Percentiles rank a stretch among this genome's conserved stretches.
phyloP scores from a whole-genome alignment of 1,140 invertebrate species.

The Cherax quadricarinatus region DNA sequence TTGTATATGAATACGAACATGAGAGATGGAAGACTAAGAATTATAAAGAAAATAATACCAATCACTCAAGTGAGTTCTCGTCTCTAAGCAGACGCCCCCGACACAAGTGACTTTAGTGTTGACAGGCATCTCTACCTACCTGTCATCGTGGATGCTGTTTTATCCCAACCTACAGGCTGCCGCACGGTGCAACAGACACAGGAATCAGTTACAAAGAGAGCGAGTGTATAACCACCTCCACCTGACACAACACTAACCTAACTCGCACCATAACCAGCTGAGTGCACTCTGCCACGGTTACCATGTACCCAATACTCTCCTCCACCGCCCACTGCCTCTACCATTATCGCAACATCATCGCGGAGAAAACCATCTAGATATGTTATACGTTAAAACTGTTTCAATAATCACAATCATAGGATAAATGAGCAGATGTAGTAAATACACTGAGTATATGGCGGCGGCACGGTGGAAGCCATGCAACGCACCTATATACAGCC shows the following conservation, averaged over 20 bases:
- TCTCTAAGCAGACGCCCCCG: not conserved
- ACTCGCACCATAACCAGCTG: not conserved
- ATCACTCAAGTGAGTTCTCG: not conserved
- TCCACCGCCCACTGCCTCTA: not conserved
- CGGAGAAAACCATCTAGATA: too few relatives aligned
- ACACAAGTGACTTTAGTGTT: too few relatives aligned
- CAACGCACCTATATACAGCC: too few relatives aligned
- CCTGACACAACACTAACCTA: not conserved
- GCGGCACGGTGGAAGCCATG: too few relatives aligned
- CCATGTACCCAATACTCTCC: not conserved
- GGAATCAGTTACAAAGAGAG: not conserved
- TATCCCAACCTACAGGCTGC: not conserved
- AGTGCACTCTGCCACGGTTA: not conserved
- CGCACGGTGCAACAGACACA: not conserved
- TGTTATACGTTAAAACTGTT: too few relatives aligned
- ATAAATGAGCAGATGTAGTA: too few relatives aligned
- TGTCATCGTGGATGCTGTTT: not conserved
- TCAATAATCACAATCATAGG: too few relatives aligned
- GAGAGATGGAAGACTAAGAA: too few relatives aligned
- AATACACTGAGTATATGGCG: too few relatives aligned
- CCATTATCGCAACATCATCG: too few relatives aligned
- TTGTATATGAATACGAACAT: too few relatives aligned
- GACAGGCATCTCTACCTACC: not conserved
- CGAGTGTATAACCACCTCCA: not conserved
- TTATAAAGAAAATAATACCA: too few relatives aligned